Percentiles rank a stretch among this genome's conserved stretches.
Evolutionary conservation across 2,113 vertebrate species (phyloP).

Genomic region (Platysternon megacephalum): DNA sequence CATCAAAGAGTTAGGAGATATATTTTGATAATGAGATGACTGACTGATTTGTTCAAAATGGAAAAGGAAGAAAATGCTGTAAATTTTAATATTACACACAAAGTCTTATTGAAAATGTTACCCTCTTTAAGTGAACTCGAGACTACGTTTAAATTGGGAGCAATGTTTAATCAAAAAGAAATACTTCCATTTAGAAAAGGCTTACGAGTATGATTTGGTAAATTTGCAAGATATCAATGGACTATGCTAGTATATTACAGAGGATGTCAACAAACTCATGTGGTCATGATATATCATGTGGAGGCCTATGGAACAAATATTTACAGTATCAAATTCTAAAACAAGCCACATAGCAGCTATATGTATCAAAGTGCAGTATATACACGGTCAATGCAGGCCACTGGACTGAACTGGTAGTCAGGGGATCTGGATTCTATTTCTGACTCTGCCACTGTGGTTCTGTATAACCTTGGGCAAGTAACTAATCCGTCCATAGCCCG

Average conservation of each 20-base stretch:
- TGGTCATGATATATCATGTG: rapidly evolving
- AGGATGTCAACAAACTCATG: background rate
- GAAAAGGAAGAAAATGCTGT: background rate
- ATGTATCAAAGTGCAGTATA: background rate
- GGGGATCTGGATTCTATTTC: background rate
- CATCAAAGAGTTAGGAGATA: background rate
- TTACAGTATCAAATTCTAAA: background rate
- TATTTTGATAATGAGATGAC: background rate
- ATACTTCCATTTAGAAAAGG: background rate
- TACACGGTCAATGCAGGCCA: background rate
- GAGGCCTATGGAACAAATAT: rapidly evolving
- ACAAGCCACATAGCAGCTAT: background rate
- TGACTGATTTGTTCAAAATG: background rate
- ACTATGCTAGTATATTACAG: rapidly evolving
- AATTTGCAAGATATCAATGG: background rate
- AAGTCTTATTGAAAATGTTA: background rate
- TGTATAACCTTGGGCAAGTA: rapidly evolving
- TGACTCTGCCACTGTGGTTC: background rate
- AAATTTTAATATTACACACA: background rate
- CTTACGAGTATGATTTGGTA: rapidly evolving
- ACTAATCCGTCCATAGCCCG: rapidly evolving
- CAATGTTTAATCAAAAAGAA: background rate
- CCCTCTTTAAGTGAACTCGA: background rate
- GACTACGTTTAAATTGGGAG: background rate
- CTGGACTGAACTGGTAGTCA: background rate